A percentile compares a stretch with the other conserved stretches of the same genome.
Conservation (phyloP, 2,888 invertebrate genomes). For the Epinotia nisella region DNA sequence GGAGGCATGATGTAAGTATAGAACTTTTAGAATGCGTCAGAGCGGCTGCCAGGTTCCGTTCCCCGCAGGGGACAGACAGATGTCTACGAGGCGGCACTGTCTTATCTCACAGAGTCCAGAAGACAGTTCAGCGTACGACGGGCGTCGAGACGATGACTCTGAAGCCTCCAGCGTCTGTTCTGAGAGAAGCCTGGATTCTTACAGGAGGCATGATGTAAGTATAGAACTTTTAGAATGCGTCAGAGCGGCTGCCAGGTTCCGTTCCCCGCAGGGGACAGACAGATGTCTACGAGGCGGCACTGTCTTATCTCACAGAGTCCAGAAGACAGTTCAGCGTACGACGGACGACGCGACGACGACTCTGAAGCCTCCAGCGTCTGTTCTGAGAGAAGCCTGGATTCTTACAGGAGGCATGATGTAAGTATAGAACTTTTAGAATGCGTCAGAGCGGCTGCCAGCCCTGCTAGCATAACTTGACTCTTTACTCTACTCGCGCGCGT, state of each 20-base stretch:
- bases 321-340: slow-evolving; percentile 81
- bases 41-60: too few species aligned
- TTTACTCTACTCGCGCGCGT: too few species aligned
- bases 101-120: slow-evolving; percentile 86
- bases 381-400: slow-evolving; percentile 95
- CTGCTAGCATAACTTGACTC: too few species aligned
- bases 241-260: too few species aligned
- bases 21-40: too few species aligned
- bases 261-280: too few species aligned
- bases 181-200: slow-evolving; percentile 94
- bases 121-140: slow-evolving; percentile 80
- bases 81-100: too few species aligned
- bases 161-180: slow-evolving; percentile 98
- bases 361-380: slow-evolving; percentile 98
- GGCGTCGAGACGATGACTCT: slow-evolving; percentile 90
- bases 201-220: slow-evolving; percentile 92
- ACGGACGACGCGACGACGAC: slow-evolving; percentile 88
- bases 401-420: slow-evolving; percentile 92
- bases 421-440: slow-evolving; percentile 68
- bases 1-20: too few species aligned
- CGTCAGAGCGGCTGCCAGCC: too few species aligned
- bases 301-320: too few species aligned
- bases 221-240: slow-evolving; percentile 37
- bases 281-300: too few species aligned
- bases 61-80: too few species aligned